phyloP scores from a whole-genome alignment of 1,140 invertebrate genomes.

The Eriosoma lanigerum region DNA sequence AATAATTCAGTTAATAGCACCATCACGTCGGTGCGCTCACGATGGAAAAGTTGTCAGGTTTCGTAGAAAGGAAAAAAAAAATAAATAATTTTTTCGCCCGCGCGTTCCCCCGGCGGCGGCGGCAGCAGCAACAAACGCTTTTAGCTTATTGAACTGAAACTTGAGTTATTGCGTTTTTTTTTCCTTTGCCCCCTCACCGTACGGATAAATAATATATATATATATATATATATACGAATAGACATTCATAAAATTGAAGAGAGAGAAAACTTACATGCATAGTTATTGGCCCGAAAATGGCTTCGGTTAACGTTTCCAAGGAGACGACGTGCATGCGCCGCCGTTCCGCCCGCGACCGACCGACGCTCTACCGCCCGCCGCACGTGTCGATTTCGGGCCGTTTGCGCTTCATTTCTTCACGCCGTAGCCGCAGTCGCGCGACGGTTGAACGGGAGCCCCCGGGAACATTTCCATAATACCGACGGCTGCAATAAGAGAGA shows the following conservation, averaged over 20 bases:
- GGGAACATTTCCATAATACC: not conserved
- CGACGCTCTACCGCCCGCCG: not conserved
- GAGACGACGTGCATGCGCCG: conserved; percentile 16
- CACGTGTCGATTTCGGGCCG: conserved; percentile 35
- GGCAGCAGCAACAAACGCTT: conserved; percentile 1
- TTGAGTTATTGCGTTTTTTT: conserved; percentile 47
- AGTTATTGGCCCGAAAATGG: conserved; percentile 45
- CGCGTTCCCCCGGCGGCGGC: not conserved
- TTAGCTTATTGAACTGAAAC: conserved; percentile 43
- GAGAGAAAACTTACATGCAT: conserved; percentile 37
- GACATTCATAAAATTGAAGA: conserved; percentile 1
- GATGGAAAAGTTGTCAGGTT: not conserved
- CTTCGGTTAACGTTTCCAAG: conserved; percentile 50
- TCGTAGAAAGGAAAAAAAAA: not conserved
- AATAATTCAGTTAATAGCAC: conserved; percentile 19
- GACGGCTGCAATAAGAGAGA: not conserved
- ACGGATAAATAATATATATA: too few species aligned
- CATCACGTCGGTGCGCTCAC: not conserved
- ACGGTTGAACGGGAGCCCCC: not conserved
- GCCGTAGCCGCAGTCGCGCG: too few species aligned
- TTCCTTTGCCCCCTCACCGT: not conserved
- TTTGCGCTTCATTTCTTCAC: conserved; percentile 43
- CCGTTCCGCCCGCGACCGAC: conserved; percentile 1
- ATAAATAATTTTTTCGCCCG: not conserved
- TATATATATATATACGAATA: not conserved